A percentile compares a stretch with the other conserved stretches of the same genome.
phyloP scores from a whole-genome alignment of 2,113 vertebrate genomes.

The Propithecus coquereli region DNA sequence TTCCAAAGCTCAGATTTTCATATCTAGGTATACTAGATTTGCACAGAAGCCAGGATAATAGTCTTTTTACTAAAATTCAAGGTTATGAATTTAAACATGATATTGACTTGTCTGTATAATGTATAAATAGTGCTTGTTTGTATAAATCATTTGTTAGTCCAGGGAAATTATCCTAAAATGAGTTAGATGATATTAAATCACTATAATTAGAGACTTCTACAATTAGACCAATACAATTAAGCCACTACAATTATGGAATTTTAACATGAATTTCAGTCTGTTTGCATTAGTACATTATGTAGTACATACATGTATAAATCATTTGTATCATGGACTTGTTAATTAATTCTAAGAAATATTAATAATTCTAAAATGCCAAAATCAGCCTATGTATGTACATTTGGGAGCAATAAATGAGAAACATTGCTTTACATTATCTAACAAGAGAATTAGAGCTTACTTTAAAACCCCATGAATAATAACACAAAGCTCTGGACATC shows the following conservation, averaged over 20 bases:
- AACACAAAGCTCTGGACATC: neutral
- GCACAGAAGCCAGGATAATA: neutral
- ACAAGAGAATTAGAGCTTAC: neutral
- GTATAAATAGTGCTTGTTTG: neutral
- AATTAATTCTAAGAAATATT: neutral
- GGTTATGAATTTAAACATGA: neutral
- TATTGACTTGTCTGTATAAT: neutral
- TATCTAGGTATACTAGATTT: neutral
- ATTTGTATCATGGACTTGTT: neutral
- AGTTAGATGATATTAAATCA: neutral
- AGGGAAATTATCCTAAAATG: neutral
- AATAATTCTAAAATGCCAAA: conserved; percentile 5
- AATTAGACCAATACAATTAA: neutral
- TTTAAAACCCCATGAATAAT: neutral
- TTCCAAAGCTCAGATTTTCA: neutral
- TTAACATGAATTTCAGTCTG: neutral
- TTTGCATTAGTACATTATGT: neutral
- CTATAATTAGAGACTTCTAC: neutral
- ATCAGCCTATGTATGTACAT: neutral
- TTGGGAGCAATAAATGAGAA: neutral
- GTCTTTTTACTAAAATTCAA: neutral
- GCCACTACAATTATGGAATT: neutral
- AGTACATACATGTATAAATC: neutral
- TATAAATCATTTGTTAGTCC: neutral
- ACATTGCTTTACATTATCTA: neutral